Base-by-base conservation (phyloP, 2,113 vertebrate genomes). In the Cololabis saira region DNA sequence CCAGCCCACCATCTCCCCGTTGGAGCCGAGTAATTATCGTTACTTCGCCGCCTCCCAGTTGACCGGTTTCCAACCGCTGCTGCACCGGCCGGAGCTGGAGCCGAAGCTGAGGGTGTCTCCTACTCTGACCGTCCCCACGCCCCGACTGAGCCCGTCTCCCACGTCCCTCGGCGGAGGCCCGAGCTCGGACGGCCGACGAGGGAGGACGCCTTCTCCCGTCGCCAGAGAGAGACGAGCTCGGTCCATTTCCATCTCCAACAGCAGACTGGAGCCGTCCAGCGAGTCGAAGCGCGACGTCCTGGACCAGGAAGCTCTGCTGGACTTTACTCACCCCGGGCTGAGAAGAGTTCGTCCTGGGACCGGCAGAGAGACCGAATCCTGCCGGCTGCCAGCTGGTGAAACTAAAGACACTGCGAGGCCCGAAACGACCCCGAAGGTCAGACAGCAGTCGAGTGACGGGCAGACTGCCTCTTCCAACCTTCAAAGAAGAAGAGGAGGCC, bases 221-320 rank as follows among this genome's bases (percentile, higher is more conserved):
- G 63, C 72, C 15, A 76, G 60, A 80, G 86, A 87, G 43, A 85
- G 88, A 57, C 63, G 37, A 1, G 79, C 68, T 13, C 66, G 62
- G 52, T 79, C 82, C 0, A 92, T 88, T 43, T 72, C 80, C 17
- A 90, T 91, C 70, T 89, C 84, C 2, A 88, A 81, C 12, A 18
- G 64, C 13, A 81, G 61, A 44, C 15, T 4, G 0, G 60, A 67
- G 37, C 33, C 57, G 7, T 54, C 30, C 21, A 59, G 45, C 37
- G 50, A 78, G 27, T 12, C 44, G 22, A 71, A 54, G 30, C 73
- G 61, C 18, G 57, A 83, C 2, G 52, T 80, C 67, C 81, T 84
- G 17, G 73, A 81, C 58, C 85, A 87, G 33, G 70, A 81, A n/a
- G 47, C 65, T 56, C 71, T 85, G 13, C 3, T 78, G 57, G 66